Evolutionary conservation across 1,140 invertebrate genomes (phyloP), one percentile per base, ranked within the genome.

Genomic region (Eumeta japonica): DNA sequence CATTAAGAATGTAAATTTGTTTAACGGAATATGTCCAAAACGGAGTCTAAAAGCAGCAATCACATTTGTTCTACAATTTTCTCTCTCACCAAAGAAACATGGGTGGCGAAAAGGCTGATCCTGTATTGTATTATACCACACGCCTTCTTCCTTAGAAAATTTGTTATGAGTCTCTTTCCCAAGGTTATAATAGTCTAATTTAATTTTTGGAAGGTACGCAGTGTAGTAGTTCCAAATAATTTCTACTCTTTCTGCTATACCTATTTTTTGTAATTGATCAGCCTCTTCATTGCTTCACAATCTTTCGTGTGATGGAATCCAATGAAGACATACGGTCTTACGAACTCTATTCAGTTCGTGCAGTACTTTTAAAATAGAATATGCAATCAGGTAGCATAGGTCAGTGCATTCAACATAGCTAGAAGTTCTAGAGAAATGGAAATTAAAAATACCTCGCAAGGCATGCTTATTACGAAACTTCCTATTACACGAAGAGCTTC

Each of bases 331-430:
- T 16, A 37, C 27, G 2, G 11, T 11, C 16, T 32, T 39, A 13
- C 16, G 19, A 1, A 2, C 9, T 3, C 3, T n/a, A 20, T 10
- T 5, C 9, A 30, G 10, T 9, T 39, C 3, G 3, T n/a, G 11
- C 7, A 39, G 1, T 15, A 10, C 15, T 7, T 29, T 11, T 10
- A 39, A 11, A 14, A 39, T 18, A n/a, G n/a, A 7, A 16, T 39
- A 39, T 4, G 28, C 28, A 3, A 31, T 20, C 10, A 29, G 17
- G n/a, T n/a, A 11, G 17, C 14, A 24, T 39, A 39, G 3, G 37
- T 31, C 14, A 31, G n/a, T 10, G 37, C 37, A 13, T 39, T 29
- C 13, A 24, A 24, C n/a, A 39, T 39, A 15, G 28, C 37, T 24
- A 32, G 4, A 3, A 39, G 11, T 24, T 39, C 37, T 29, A 16